Percentiles rank a stretch among this genome's conserved stretches.
phyloP scores from a whole-genome alignment of 2,113 vertebrate species.

The Oreochromis niloticus region DNA sequence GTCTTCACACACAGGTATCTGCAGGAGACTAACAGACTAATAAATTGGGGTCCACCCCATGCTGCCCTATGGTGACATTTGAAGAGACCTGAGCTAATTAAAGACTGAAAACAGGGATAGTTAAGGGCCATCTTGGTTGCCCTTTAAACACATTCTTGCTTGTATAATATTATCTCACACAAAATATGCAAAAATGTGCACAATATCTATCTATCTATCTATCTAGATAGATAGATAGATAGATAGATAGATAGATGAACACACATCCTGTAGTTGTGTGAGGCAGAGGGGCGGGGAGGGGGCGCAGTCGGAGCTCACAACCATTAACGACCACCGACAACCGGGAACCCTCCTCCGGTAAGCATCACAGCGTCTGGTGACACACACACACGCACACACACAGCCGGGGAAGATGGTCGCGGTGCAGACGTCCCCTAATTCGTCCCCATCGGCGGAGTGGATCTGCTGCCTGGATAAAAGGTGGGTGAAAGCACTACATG shows the following conservation, averaged over 20 bases:
- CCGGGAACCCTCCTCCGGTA: slow-evolving; percentile 48
- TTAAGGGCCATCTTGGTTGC: neutral
- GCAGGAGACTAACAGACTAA: neutral
- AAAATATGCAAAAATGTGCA: neutral
- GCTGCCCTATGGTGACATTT: neutral
- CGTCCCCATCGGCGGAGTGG: slow-evolving; percentile 85
- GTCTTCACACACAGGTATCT: neutral
- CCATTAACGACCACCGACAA: slow-evolving; percentile 58
- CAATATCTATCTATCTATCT: accelerated
- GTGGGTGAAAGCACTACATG: slow-evolving; percentile 63
- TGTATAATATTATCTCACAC: no score
- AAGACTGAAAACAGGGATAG: neutral
- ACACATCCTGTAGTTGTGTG: neutral
- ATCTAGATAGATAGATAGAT: neutral
- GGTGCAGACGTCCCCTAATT: slow-evolving; percentile 80
- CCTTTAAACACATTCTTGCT: neutral
- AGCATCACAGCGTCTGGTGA: slow-evolving; percentile 1
- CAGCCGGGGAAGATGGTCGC: slow-evolving; percentile 86
- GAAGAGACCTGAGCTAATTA: neutral
- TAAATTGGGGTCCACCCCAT: neutral
- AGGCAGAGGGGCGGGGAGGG: slow-evolving; percentile 42
- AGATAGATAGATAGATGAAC: neutral
- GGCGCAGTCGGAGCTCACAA: slow-evolving; percentile 36
- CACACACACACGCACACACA: neutral
- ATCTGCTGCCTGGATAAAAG: slow-evolving; percentile 95